phyloP scores from a whole-genome alignment of 2,113 vertebrate species.

The Anguilla rostrata region DNA sequence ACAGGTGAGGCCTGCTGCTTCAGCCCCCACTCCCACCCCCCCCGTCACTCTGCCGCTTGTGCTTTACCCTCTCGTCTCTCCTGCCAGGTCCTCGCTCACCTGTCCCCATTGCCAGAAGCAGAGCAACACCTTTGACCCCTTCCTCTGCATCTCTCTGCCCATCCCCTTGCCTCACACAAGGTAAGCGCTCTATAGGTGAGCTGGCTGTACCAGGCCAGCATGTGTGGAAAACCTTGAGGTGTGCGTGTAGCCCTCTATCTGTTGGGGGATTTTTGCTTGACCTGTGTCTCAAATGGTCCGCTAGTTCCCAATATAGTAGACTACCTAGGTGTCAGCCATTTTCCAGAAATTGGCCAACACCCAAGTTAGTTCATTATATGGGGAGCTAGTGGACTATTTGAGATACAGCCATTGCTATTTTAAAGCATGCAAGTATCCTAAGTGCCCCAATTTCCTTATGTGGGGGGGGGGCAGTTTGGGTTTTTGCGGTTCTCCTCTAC shows the following conservation, averaged over 20 bases:
- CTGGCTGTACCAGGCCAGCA: neutral
- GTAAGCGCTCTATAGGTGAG: slow-evolving; percentile 63
- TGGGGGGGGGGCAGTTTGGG: neutral
- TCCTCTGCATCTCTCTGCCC: slow-evolving; percentile 94
- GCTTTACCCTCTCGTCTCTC: neutral
- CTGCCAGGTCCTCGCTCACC: slow-evolving; percentile 87
- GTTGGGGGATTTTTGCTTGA: neutral
- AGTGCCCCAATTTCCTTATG: neutral
- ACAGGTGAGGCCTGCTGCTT: slow-evolving; percentile 73
- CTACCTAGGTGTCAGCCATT: neutral
- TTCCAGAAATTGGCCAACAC: too few species aligned
- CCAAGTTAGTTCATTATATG: too few species aligned
- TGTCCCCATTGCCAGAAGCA: slow-evolving; percentile 98
- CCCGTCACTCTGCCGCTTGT: neutral
- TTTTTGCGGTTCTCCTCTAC: neutral
- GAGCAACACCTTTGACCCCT: slow-evolving; percentile 97
- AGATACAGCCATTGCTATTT: too few species aligned
- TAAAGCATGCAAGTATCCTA: neutral
- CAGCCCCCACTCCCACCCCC: neutral
- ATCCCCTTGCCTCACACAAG: slow-evolving; percentile 94
- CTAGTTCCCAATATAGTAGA: too few species aligned
- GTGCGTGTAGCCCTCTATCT: neutral
- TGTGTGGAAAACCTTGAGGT: neutral
- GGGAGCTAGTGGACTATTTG: too few species aligned
- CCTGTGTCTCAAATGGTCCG: neutral